Conservation (phyloP, 1,140 invertebrate species). For the Drosophila grimshawi region DNA sequence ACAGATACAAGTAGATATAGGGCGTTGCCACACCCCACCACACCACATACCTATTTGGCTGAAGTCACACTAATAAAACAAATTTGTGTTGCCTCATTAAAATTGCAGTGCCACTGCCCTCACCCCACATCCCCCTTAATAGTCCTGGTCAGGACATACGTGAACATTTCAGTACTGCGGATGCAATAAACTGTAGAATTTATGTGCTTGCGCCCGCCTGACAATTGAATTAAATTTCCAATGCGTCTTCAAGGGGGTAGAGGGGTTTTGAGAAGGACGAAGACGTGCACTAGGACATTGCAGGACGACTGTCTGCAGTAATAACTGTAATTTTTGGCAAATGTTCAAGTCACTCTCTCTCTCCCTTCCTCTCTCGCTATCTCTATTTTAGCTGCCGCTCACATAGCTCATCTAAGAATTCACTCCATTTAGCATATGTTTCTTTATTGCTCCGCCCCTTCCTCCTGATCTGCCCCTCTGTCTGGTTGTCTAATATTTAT, state of each 20-base stretch:
- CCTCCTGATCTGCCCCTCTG: neutral
- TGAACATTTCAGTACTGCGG: slow-evolving; percentile 74
- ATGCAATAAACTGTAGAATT: slow-evolving; percentile 81
- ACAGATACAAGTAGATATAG: slow-evolving; percentile 36
- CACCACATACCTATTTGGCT: neutral
- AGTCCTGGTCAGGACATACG: slow-evolving; percentile 20
- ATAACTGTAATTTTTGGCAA: slow-evolving; percentile 83
- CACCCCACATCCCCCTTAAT: neutral
- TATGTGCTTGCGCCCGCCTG: slow-evolving; percentile 63
- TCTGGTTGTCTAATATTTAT: slow-evolving; percentile 67
- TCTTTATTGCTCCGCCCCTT: neutral
- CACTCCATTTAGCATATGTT: slow-evolving; percentile 49
- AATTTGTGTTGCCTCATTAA: slow-evolving; percentile 74
- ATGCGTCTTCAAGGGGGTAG: slow-evolving; percentile 56
- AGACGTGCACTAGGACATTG: slow-evolving; percentile 23
- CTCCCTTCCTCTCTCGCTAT: neutral
- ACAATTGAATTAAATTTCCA: slow-evolving; percentile 81
- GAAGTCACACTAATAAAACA: slow-evolving; percentile 62
- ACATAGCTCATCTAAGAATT: slow-evolving; percentile 53
- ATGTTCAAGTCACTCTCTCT: slow-evolving; percentile 46
- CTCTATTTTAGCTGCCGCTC: neutral
- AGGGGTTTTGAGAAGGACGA: neutral
- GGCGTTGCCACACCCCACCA: slow-evolving; percentile 8
- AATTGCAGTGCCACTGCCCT: slow-evolving; percentile 43
- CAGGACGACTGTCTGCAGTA: slow-evolving; percentile 73